Base-by-base conservation (phyloP, 2,113 vertebrate genomes). In the Entelurus aequoreus region DNA sequence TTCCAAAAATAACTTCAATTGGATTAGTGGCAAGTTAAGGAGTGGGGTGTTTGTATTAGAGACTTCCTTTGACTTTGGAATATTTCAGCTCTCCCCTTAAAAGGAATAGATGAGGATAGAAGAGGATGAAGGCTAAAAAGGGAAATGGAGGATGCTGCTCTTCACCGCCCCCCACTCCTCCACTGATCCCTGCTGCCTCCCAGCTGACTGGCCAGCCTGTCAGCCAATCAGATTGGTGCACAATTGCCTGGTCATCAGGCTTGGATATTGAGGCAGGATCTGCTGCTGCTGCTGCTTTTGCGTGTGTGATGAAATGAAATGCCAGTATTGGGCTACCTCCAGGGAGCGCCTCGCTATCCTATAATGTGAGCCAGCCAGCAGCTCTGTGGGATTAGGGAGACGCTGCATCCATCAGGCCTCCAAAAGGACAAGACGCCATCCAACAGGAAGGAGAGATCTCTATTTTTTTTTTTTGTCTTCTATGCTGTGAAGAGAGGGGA, bases 241-340 rank as follows among this genome's bases (percentile, higher is more conserved):
- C 78, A 75, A 57, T 74, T 78, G 65, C 74, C 73, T 48, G 81
- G 85, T 88, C 87, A 88, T 82, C 87, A 73, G 78, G 74, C 78
- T 84, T 69, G 70, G 85, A 83, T 85, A 84, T 84, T 79, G 79
- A 82, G 82, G 84, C 82, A 83, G 81, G 78, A 81, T 86, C 72
- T 65, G 57, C 77, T 72, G 75, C 78, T 73, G 36, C 72, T 9
- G 63, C 73, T 19, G 65, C 77, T 63, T 78, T 55, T 19, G 66
- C 19, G 68, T 19, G 69, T 4, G 46, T 66, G 77, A 75, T 73
- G 71, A 79, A 70, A 76, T 86, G 73, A 85, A 81, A 78, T 80
- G 77, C 75, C 80, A 72, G 76, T 68, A 80, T 82, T 65, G 72
- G 75, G 75, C 76, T 73, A 70, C 82, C 77, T 82, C 68, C 65